Evolutionary conservation across 2,888 invertebrate genomes (phyloP).

Genomic region (Limnephilus lunatus): DNA sequence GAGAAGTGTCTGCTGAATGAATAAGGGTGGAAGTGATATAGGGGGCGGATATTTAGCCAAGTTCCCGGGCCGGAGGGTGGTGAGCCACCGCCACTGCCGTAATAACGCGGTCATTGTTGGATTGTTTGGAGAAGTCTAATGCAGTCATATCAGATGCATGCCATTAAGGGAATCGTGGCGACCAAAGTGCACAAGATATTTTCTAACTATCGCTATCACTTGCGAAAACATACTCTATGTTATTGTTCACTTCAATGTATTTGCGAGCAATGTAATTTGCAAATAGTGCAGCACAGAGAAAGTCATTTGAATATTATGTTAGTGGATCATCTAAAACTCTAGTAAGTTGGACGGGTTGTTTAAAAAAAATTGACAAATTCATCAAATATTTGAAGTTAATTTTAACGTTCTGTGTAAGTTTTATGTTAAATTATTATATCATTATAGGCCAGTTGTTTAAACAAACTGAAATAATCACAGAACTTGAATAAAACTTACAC

Average conservation of each 20-base stretch:
- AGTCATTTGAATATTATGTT: too few species aligned
- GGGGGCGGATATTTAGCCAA: constrained; percentile 14
- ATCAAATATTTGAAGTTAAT: too few species aligned
- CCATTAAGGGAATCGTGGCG: background rate
- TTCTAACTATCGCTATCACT: background rate
- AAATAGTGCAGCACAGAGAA: background rate
- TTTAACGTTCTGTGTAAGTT: too few species aligned
- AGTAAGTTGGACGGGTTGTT: too few species aligned
- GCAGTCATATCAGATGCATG: constrained; percentile 13
- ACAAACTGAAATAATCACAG: too few species aligned
- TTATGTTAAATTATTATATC: too few species aligned
- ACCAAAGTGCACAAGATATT: background rate
- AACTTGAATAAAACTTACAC: too few species aligned
- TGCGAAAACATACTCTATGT: background rate
- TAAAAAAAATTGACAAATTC: too few species aligned
- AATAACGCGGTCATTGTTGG: constrained; percentile 21
- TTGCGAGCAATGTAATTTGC: background rate
- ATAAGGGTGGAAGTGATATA: constrained; percentile 23
- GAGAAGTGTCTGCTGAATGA: constrained; percentile 25
- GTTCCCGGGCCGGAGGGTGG: background rate
- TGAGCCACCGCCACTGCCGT: background rate
- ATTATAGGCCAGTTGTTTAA: too few species aligned
- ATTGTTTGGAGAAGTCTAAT: constrained; percentile 23
- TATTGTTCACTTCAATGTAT: background rate
- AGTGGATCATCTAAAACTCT: too few species aligned